Evolutionary conservation across 1,140 invertebrate genomes (phyloP), one percentile per base, ranked within the genome.

Genomic region (Drosophila kanapiae): DNA sequence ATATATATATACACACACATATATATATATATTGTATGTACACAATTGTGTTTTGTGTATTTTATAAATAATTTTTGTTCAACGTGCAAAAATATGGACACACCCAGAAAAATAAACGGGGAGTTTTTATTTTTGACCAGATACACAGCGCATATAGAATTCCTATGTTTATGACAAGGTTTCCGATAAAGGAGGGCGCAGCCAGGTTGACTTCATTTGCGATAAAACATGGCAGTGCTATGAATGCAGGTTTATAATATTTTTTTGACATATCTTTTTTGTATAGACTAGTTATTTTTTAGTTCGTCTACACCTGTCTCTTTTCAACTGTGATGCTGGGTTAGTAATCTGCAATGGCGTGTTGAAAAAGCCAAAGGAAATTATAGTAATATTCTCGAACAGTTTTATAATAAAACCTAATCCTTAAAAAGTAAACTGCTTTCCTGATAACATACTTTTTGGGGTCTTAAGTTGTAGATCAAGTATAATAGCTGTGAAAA

Each of bases 11-110:
- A n/a, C n/a, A n/a, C n/a, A n/a, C n/a, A 48, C 27, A 13, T 9
- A 13, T 53, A n/a, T 13, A 27, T 45, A 63, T 76, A 75, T 82
- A 82, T 81, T 81, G 71, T 77, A 77, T 78, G 58, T 77, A 78
- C 58, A 80, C 62, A 70, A 70, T 74, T 62, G 61, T 58, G 35
- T 29, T 70, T 67, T 68, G 35, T 86, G 79, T 75, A 75, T 84
- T 84, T 85, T 85, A 81, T 86, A 86, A 86, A 86, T 86, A 86
- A 82, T 86, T 64, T 83, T 84, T 69, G 69, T 77, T 69, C 69
- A 43, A 81, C 53, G 71, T 72, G 60, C 60, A 67, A 62, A 86
- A 75, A 75, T 40, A 69, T 56, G 62, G 51, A 70, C 82, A 85
- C 82, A 84, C 74, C 82, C 82, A 71, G 43, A 72, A 38, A 80